Base-by-base conservation (phyloP, 2,888 invertebrate genomes). In the Athalia circularis region DNA sequence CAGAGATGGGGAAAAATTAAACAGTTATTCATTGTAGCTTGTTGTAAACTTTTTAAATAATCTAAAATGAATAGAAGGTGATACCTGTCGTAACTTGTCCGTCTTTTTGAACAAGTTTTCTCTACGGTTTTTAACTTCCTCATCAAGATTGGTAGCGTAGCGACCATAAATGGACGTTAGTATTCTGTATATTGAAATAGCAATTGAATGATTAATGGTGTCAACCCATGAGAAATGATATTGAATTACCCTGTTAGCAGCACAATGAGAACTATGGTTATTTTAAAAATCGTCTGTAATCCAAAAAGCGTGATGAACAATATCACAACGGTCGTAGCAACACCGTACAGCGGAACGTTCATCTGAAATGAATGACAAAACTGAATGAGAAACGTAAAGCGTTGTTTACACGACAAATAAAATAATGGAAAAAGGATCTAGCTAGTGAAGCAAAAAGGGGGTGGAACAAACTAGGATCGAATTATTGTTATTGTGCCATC, bases 31-130 rank as follows among this genome's bases (percentile, higher is more conserved):
- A 79, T 47, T 72, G 45, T n/a, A 61, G 47, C 29, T 29, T 2
- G 13, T 54, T 54, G 9, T 5, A 15, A 48, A 48, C 47, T 57
- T n/a, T 45, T 45, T 13, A 5, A 5, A 5, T 64, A 52, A 77
- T 29, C 0, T 59, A 76, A 52, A 68, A 59, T 11, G 70, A 65
- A n/a, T 2, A 13, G n/a, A 50, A 67, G 48, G 68, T 3, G 0
- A 61, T 82, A 89, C 89, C 88, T 87, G 84, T 72, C 86, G 89
- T 54, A 90, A 80, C 82, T 86, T 87, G 82, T 89, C 89, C 86
- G 89, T 89, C 86, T 88, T 89, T 83, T 89, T 86, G 79, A 85
- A 86, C 80, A 90, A 85, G 82, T 90, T 89, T 84, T 90, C 87
- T 81, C 85, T 88, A 80, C 86, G 87, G 72, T 85, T 85, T 80